phyloP scores from a whole-genome alignment of 1,140 invertebrate species.

The Conus ventricosus region DNA sequence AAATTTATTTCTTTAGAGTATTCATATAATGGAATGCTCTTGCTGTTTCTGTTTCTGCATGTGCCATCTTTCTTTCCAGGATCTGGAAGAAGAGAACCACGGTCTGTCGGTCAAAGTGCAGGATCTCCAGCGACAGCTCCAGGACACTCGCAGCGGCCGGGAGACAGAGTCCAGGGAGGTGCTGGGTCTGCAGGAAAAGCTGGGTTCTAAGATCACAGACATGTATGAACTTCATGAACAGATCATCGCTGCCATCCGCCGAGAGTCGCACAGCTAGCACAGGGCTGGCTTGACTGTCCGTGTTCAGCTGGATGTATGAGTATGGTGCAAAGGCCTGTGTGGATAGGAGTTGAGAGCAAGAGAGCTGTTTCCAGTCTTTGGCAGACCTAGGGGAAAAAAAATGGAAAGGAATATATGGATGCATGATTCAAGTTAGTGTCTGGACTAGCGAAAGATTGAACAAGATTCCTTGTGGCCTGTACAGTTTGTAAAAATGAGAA shows the following conservation, averaged over 20 bases:
- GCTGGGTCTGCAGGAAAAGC: conserved; percentile 87
- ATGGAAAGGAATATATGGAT: background rate
- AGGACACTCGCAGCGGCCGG: conserved; percentile 86
- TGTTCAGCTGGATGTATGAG: background rate
- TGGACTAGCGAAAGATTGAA: background rate
- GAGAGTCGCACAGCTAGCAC: conserved; percentile 64
- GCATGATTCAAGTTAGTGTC: background rate
- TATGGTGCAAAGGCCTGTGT: background rate
- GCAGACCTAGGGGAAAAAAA: background rate
- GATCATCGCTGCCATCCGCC: conserved; percentile 62
- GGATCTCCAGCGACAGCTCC: conserved; percentile 88
- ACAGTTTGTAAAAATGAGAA: background rate
- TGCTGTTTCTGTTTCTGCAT: background rate
- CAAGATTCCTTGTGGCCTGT: background rate
- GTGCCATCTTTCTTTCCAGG: conserved; percentile 71
- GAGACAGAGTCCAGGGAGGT: conserved; percentile 90
- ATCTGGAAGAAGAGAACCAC: conserved; percentile 84
- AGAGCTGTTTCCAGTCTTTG: background rate
- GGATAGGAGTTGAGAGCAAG: background rate
- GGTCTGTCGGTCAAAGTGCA: conserved; percentile 83
- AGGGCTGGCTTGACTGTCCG: background rate
- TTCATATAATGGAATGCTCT: background rate
- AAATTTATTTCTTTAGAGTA: background rate
- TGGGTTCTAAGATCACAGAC: conserved; percentile 90
- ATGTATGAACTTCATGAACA: conserved; percentile 76